A percentile compares a stretch with the other conserved stretches of the same genome.
phyloP scores from a whole-genome alignment of 1,140 invertebrate genomes.

The Theocolax elegans region DNA sequence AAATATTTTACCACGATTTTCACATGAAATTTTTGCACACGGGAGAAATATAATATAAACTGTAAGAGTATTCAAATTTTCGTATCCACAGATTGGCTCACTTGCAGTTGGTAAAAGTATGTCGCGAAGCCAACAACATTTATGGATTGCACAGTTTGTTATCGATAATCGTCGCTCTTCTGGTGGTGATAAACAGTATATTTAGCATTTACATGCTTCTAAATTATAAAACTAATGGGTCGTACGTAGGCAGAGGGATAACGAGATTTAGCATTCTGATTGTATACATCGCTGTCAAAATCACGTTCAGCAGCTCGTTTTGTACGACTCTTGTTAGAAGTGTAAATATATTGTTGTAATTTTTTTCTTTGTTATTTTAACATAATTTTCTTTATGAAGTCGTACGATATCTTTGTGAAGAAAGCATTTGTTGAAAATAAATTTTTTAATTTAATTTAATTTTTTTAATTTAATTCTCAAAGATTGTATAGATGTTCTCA shows the following conservation, averaged over 20 bases:
- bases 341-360: neutral
- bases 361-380: neutral
- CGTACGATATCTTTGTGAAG: too few relatives aligned
- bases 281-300: neutral
- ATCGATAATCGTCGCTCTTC: neutral
- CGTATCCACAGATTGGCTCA: conserved; percentile 19
- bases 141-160: conserved; percentile 20
- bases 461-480: too few relatives aligned
- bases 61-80: too few relatives aligned
- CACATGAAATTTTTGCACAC: too few relatives aligned
- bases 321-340: neutral
- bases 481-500: too few relatives aligned
- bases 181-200: conserved; percentile 2
- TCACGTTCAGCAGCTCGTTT: neutral
- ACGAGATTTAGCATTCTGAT: neutral
- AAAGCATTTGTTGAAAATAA: too few relatives aligned
- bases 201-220: conserved; percentile 17
- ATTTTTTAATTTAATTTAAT: too few relatives aligned
- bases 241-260: neutral
- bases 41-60: too few relatives aligned
- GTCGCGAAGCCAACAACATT: conserved; percentile 15
- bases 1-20: too few relatives aligned
- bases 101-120: conserved; percentile 22
- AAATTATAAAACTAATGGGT: neutral
- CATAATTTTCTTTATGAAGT: too few relatives aligned